Evolutionary conservation across 2,888 invertebrate species (phyloP).

Genomic region (Parasteatoda lunata): DNA sequence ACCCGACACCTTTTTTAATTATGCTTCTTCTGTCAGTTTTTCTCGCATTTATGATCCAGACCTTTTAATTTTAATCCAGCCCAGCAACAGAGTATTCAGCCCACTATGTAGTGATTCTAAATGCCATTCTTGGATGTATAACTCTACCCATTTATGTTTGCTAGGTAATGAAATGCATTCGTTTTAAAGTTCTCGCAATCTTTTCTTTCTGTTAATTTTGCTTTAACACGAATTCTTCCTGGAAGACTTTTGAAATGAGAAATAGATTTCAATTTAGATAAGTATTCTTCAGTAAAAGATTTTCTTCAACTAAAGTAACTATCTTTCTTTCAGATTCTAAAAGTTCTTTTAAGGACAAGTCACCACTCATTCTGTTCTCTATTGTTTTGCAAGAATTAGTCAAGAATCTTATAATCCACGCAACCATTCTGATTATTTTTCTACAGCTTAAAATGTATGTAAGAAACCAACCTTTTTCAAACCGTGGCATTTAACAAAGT

Average conservation of each 20-base stretch:
- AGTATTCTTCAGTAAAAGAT: not conserved
- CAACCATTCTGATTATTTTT: too few species aligned
- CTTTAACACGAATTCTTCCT: not conserved
- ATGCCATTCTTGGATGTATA: conserved; percentile 1
- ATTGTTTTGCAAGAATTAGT: too few species aligned
- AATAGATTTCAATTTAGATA: too few species aligned
- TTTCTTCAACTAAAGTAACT: not conserved
- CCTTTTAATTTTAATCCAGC: not conserved
- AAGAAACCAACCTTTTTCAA: too few species aligned
- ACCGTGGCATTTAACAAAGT: too few species aligned
- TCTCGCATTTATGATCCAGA: not conserved
- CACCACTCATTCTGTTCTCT: not conserved
- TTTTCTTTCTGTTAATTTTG: not conserved
- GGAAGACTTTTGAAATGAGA: too few species aligned
- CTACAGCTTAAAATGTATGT: too few species aligned
- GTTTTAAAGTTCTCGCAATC: conserved; percentile 4
- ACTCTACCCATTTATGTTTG: conserved; percentile 9
- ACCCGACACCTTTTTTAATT: not conserved
- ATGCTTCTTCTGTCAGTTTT: conserved; percentile 15
- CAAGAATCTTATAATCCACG: too few species aligned
- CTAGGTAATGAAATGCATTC: not conserved
- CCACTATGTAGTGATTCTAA: not conserved
- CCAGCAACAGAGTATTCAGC: not conserved
- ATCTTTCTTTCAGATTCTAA: not conserved
- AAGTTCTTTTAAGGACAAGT: not conserved